Conservation (phyloP, 2,797 vertebrate species). For the Falco biarmicus region DNA sequence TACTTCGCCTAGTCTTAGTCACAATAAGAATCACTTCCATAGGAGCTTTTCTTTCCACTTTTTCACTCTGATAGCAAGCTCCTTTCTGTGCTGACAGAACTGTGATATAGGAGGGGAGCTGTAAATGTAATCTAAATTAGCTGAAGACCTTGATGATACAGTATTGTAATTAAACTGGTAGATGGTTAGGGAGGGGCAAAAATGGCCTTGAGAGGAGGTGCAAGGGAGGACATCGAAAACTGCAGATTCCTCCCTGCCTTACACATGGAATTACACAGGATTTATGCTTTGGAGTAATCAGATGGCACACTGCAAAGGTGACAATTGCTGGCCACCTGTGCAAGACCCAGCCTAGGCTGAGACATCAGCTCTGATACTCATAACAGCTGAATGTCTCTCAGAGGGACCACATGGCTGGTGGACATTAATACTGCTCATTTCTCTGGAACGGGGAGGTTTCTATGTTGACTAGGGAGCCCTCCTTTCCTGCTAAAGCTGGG, state of each 20-base stretch:
- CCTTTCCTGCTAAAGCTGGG: neutral
- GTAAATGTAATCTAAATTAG: neutral
- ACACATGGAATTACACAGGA: fast-evolving
- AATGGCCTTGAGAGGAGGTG: neutral
- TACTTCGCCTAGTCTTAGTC: neutral
- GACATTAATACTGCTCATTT: neutral
- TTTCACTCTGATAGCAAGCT: neutral
- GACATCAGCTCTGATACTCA: neutral
- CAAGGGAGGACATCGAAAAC: neutral
- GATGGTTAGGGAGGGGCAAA: neutral
- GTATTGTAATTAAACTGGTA: neutral
- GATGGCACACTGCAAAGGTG: neutral
- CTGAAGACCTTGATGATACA: neutral
- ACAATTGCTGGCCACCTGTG: neutral
- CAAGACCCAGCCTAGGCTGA: neutral
- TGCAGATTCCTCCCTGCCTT: neutral
- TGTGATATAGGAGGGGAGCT: neutral
- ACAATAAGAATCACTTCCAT: neutral
- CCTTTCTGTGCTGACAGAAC: neutral
- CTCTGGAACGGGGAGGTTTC: neutral
- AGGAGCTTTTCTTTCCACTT: neutral
- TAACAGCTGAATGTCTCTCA: neutral
- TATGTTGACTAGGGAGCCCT: neutral
- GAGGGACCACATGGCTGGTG: neutral
- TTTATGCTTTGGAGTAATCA: neutral